A percentile compares a stretch with the other conserved stretches of the same genome.
Evolutionary conservation across 2,888 invertebrate species (phyloP).

Genomic region (Tenodera sinensis): DNA sequence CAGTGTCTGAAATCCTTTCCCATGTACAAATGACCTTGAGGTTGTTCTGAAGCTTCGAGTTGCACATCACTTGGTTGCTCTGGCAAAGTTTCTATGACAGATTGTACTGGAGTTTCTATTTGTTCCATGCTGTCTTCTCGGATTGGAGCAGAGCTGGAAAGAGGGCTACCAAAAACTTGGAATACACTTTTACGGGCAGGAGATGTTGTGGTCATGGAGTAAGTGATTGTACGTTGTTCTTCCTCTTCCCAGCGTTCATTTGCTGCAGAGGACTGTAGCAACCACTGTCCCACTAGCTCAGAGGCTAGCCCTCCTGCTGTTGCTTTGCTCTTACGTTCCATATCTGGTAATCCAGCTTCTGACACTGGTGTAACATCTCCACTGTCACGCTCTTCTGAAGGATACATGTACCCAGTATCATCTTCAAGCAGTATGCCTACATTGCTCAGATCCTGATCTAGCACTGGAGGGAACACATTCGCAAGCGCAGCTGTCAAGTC

Average conservation of each 20-base stretch:
- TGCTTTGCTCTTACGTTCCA: background rate
- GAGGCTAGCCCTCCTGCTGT: background rate
- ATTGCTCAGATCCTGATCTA: conserved; percentile 26
- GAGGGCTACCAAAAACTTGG: conserved; percentile 26
- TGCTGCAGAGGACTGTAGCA: conserved; percentile 1
- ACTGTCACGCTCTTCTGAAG: conserved; percentile 41
- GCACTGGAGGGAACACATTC: conserved; percentile 27
- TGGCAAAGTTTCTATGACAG: background rate
- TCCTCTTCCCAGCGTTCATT: conserved; percentile 21
- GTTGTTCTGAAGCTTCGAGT: background rate
- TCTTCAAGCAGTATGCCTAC: conserved; percentile 28
- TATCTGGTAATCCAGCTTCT: background rate
- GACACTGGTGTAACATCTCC: conserved; percentile 63
- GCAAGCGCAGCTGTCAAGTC: conserved; percentile 26
- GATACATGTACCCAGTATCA: background rate
- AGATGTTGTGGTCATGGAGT: conserved; percentile 29
- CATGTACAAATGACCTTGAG: background rate
- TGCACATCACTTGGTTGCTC: background rate
- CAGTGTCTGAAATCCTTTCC: background rate
- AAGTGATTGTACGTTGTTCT: conserved; percentile 30
- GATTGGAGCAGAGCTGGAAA: background rate
- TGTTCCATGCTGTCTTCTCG: background rate
- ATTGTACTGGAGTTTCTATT: background rate
- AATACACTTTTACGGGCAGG: conserved; percentile 30
- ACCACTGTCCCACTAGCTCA: conserved; percentile 14